Base-by-base conservation (phyloP, 2,797 vertebrate species). In the Bucorvus abyssinicus region DNA sequence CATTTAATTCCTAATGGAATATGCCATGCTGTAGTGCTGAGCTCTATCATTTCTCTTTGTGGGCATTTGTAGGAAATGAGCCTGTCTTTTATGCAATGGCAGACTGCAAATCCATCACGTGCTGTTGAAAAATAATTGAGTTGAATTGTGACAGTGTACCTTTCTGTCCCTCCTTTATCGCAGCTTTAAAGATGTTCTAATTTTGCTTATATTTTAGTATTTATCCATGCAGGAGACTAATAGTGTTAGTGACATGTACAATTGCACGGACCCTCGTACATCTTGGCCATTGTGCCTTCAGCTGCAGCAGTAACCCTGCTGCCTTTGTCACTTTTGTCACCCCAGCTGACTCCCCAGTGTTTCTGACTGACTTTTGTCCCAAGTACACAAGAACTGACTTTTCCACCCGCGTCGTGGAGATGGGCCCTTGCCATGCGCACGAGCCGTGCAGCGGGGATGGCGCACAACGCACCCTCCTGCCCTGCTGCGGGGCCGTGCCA, bases 1-100 rank as follows among this genome's bases (percentile, higher is more conserved):
- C 65, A 45, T 97, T 91, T 91, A 94, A 95, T 96, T 98, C 97
- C 96, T 95, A 90, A 93, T 85, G 95, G 96, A 85, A 90, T 96
- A 70, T 89, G 78, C 93, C 94, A 42, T 63, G 34, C 56, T 53
- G 4, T 77, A 71, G 65, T 65, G 88, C 92, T 84, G 78, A 97
- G 92, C 75, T 84, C 82, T 68, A 60, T 95, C 94, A 79, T 95
- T 97, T 70, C 94, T 97, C 93, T 95, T 88, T 81, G 38, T 84
- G 93, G 87, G 71, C 90, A 95, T 94, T 90, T 94, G 96, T 96
- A 84, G 95, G 85, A 97, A 96, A 96, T 79, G 83, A 80, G 47
- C 94, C 92, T 93, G 70, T 89, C 87, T 93, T 94, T 76, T 90
- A 24, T 82, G 70, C 83, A 55, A 40, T 78, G 84, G 70, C 79